Percentiles rank a stretch among this genome's conserved stretches.
Evolutionary conservation across 2,888 invertebrate genomes (phyloP).

Genomic region (Girardia tigrina): DNA sequence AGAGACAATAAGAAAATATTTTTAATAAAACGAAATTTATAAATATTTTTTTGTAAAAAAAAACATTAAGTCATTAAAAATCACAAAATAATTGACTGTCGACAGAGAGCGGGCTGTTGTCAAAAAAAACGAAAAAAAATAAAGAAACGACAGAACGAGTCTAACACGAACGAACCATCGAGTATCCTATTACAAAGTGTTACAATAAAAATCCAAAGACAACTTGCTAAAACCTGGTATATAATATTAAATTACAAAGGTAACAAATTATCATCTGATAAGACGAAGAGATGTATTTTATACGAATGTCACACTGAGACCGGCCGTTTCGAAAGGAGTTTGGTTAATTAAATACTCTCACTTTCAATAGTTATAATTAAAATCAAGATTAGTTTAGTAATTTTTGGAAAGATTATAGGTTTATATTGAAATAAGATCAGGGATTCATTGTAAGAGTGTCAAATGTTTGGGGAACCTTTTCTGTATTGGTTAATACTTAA

Average conservation of each 20-base stretch:
- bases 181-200: not conserved
- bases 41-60: not conserved
- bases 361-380: not conserved
- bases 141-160: not conserved
- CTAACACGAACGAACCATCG: not conserved
- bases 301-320: not conserved
- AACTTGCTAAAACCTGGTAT: conserved; percentile 14
- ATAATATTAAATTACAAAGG: conserved; percentile 15
- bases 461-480: no score
- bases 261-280: conserved; percentile 11
- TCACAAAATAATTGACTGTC: no score
- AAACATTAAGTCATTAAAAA: no score
- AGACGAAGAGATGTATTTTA: not conserved
- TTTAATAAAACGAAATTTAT: no score
- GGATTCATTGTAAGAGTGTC: no score
- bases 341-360: not conserved
- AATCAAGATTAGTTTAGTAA: not conserved
- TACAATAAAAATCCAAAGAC: not conserved
- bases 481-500: no score
- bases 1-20: no score
- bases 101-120: no score
- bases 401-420: not conserved
- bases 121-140: not conserved
- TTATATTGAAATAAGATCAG: not conserved
- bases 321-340: not conserved